Evolutionary conservation across 2,113 vertebrate species (phyloP), one percentile per base, ranked within the genome.

Genomic region (Periophthalmodon schlosseri): DNA sequence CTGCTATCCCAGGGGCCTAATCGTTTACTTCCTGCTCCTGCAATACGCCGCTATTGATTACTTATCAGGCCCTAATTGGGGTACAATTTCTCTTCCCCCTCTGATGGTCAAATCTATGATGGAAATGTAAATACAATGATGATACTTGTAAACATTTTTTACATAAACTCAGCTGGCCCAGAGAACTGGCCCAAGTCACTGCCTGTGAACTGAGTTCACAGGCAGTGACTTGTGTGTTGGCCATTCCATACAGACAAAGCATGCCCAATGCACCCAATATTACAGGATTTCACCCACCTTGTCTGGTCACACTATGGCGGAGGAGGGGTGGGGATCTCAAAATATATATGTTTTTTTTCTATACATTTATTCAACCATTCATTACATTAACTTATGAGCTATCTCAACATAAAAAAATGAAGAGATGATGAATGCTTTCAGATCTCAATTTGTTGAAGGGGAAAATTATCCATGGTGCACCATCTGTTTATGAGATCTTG

Each of bases 31-130:
- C 95, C 96, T 97, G 94, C 95, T 97, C 90, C 87, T 95, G 93
- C 95, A 96, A 96, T 97, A 96, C 95, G 93, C 93, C 94, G 93
- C 87, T 95, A 97, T 97, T 94, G 96, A 98, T 98, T 98, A 97
- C 94, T 94, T 96, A 96, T 96, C 95, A 96, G 92, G 72, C 88
- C 86, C 93, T 97, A 98, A 97, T 96, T 97, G 95, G 96, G 95
- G 94, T 95, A 94, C 93, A 90, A 95, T 96, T 94, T 95, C 94
- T 92, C 92, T 93, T 66, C 93, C 9, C 93, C 92, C 94, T 89
- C 61, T 68, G 74, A 78, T 73, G 74, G 78, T 88, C 88, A 95
- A 95, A 95, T 93, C 93, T 95, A 96, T 96, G 95, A 97, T 93
- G 93, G 93, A 95, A 95, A 96, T 95, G 93, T 91, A 94, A 95